These are phyloP conservation scores for Halcyon chelicuti DNA, from an alignment of 2,797 vertebrate species.

Conservation along the genomic window DNA sequence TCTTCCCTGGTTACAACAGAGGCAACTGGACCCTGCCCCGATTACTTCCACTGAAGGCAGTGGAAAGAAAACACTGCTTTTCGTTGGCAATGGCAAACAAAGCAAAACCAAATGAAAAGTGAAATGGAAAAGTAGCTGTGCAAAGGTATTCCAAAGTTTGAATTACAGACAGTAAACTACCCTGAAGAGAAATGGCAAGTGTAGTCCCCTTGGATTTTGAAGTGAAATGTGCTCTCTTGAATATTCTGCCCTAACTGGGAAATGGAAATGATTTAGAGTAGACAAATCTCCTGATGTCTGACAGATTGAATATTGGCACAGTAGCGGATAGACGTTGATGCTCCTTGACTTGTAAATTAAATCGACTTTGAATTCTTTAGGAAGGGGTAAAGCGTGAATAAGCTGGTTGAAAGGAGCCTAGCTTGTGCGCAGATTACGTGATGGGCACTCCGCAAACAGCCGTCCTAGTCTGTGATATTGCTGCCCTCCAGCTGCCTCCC, in stretches of 20 bases:
- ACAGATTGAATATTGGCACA: not conserved
- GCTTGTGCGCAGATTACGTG: not conserved
- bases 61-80: not conserved
- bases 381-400: not conserved
- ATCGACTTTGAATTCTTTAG: not conserved
- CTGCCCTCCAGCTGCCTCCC: constrained; percentile 37
- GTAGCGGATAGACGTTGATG: not conserved
- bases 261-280: not conserved
- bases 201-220: not conserved
- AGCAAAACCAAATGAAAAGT: not conserved
- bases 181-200: not conserved
- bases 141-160: not conserved
- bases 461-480: not conserved
- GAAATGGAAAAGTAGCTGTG: constrained; percentile 3
- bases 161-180: not conserved
- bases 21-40: not conserved
- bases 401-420: not conserved
- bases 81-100: not conserved
- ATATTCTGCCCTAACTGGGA: not conserved
- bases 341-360: not conserved
- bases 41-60: not conserved
- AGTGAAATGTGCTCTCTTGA: not conserved
- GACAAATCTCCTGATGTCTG: not conserved
- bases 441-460: not conserved
- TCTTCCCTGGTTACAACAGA: not conserved